Conservation (phyloP, 2,113 vertebrate species). For the Dendropsophus ebraccatus region DNA sequence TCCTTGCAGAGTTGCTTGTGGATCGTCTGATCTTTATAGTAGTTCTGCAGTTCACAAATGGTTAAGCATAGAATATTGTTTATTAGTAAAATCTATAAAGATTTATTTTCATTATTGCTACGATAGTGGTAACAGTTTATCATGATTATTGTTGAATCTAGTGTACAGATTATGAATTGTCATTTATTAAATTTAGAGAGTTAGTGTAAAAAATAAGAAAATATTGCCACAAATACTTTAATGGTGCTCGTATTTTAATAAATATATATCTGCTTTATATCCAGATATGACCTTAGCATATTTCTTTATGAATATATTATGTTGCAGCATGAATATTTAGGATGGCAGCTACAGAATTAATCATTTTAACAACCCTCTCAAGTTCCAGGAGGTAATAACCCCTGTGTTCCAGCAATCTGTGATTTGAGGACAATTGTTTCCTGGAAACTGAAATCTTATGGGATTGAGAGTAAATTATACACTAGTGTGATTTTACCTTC, state of each 20-base stretch:
- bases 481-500: conserved; percentile 45
- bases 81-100: no score
- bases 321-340: conserved; percentile 33
- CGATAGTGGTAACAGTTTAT: neutral
- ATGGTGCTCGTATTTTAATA: neutral
- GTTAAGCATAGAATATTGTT: no score
- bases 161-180: neutral
- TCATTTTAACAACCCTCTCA: conserved; percentile 58
- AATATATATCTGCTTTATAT: conserved; percentile 25
- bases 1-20: no score
- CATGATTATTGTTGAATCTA: neutral
- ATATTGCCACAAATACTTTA: neutral
- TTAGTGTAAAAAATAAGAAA: neutral
- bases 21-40: no score
- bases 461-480: conserved; percentile 54
- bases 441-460: conserved; percentile 53
- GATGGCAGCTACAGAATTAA: conserved; percentile 53
- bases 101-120: no score
- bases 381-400: conserved; percentile 58
- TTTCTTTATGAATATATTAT: conserved; percentile 50
- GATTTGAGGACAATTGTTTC: conserved; percentile 56
- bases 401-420: conserved; percentile 57
- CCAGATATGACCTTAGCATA: conserved; percentile 39
- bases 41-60: no score
- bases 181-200: neutral